These are phyloP conservation scores for Cnemophilus loriae DNA, from an alignment of 2,113 vertebrate species.

Conservation along the genomic window DNA sequence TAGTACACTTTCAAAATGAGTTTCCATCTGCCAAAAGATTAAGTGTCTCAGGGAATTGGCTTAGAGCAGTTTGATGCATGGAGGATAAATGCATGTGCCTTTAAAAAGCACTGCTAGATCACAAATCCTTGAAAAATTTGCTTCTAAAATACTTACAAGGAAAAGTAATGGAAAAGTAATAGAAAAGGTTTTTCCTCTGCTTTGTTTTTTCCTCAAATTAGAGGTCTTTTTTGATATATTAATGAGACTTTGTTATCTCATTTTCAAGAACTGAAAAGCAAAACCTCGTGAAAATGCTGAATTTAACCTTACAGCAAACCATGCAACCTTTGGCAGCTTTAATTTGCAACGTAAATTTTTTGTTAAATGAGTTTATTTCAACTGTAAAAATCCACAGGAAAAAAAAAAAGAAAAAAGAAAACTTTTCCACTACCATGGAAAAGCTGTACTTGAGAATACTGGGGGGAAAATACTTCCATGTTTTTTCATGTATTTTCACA, in stretches of 20 bases:
- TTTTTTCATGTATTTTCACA: background rate
- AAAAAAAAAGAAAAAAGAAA: background rate
- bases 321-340: background rate
- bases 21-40: conserved; percentile 54
- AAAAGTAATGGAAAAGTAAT: background rate
- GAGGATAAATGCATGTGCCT: conserved; percentile 7
- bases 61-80: background rate
- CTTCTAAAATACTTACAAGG: background rate
- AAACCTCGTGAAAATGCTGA: background rate
- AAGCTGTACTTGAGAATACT: background rate
- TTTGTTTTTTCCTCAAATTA: background rate
- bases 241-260: background rate
- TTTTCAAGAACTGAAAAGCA: background rate
- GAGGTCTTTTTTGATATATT: background rate
- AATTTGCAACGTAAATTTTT: background rate
- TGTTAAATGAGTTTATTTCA: background rate
- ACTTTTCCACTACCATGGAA: background rate
- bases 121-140: conserved; percentile 2
- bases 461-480: background rate
- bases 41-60: conserved; percentile 30
- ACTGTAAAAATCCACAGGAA: background rate
- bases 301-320: background rate
- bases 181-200: background rate
- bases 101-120: background rate
- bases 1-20: conserved; percentile 41